A percentile compares a stretch with the other conserved stretches of the same genome.
These are phyloP conservation scores for Gobionotothen gibberifrons DNA, from an alignment of 2,797 vertebrate species.

Conservation along the genomic window DNA sequence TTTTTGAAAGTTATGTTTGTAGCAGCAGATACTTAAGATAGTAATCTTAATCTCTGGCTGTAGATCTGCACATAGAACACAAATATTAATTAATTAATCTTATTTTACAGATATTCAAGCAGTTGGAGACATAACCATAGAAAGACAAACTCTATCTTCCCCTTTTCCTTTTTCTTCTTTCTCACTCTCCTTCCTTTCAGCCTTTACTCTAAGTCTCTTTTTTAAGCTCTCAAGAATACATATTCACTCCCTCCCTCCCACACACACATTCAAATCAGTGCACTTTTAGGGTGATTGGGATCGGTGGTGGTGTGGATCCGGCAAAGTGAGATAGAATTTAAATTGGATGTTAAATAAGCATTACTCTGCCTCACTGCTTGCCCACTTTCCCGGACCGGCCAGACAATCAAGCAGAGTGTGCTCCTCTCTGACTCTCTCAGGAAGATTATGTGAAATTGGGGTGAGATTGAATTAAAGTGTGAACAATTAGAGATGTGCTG, in stretches of 20 bases:
- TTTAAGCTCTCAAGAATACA: constrained; percentile 21
- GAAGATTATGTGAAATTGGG: constrained; percentile 82
- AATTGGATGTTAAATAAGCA: constrained; percentile 90
- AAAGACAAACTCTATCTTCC: constrained; percentile 8
- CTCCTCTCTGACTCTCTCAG: constrained; percentile 60
- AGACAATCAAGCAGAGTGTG: constrained; percentile 69
- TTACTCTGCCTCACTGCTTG: constrained; percentile 85
- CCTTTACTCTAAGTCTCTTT: neutral
- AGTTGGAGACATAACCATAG: constrained; percentile 19
- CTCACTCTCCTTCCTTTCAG: constrained; percentile 6
- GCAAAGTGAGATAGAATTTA: constrained; percentile 87
- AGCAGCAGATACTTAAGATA: neutral
- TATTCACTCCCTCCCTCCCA: constrained; percentile 1
- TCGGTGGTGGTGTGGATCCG: constrained; percentile 71
- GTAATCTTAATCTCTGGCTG: constrained; percentile 21
- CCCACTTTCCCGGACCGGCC: constrained; percentile 63
- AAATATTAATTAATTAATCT: constrained; percentile 21
- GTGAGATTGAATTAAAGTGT: constrained; percentile 85
- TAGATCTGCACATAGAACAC: constrained; percentile 17
- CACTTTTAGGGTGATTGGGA: constrained; percentile 76
- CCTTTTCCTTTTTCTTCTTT: neutral
- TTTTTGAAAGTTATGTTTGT: constrained; percentile 8
- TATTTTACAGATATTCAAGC: constrained; percentile 10
- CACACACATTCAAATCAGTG: constrained; percentile 50
- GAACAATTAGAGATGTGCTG: constrained; percentile 80